Base-by-base conservation (phyloP, 2,113 vertebrate genomes). In the Aphyosemion australe region DNA sequence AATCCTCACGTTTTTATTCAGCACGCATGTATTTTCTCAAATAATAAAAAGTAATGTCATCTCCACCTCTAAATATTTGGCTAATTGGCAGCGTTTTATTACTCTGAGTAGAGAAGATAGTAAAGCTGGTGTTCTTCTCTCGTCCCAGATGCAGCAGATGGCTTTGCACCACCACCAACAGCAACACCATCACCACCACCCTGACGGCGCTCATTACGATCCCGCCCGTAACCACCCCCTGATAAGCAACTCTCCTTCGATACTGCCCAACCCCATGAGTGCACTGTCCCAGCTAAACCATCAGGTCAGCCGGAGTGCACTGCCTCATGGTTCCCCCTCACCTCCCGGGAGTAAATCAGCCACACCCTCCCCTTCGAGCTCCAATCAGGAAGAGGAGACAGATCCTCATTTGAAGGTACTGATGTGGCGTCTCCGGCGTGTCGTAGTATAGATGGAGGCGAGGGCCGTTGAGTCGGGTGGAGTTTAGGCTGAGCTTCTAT, bases 311-410 rank as follows among this genome's bases (percentile, higher is more conserved):
- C 86, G 95, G 42, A 93, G 92, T 0, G 65, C 93, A 67, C 89
- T 94, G 56, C 84, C 94, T 80, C 97, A 97, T n/a, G 92, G 96
- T 69, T 98, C 97, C 82, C 97, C 96, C 13, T 99, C 97, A 0
- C 97, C 97, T 77, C 95, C 96, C 0, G 96, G 96, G 79, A 99
- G 97, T 92, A 98, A 99, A 84, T 98, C 97, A 31, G 97, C 97
- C 34, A 99, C 97, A 14, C 97, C 97, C 49, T 99, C 97, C 72
- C 97, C 97, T 90, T 98, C 97, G 76, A 98, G 97, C 69, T 99
- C 97, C 71, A 95, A 95, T 75, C 97, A 99, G 93, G 97, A 99
- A 92, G 97, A 99, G 92, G 97, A 99, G 84, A 94, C 93, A 2
- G 97, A 99, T 88, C 94, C 94, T 46, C 96, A 98, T 85, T 93